phyloP scores from a whole-genome alignment of 2,113 vertebrate genomes.

The Proterorhinus semilunaris region DNA sequence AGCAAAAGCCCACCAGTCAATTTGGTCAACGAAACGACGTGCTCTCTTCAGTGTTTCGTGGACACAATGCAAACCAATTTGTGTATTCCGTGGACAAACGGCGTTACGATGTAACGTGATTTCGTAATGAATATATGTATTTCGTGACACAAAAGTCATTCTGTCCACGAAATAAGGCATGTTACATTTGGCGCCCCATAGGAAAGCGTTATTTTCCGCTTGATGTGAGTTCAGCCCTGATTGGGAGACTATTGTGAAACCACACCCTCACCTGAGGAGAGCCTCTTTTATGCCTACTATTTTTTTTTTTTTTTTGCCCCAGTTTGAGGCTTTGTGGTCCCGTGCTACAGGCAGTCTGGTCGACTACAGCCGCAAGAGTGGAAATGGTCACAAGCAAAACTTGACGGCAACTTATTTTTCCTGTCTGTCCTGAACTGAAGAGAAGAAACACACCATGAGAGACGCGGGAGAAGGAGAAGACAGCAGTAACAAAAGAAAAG shows the following conservation, averaged over 20 bases:
- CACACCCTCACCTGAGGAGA: slow-evolving; percentile 59
- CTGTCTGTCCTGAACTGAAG: not conserved
- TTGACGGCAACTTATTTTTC: not conserved
- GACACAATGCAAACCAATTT: too few species aligned
- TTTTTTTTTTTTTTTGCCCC: not conserved
- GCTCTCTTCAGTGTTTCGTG: too few species aligned
- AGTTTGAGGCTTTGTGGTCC: not conserved
- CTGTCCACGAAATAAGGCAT: too few species aligned
- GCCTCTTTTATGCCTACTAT: not conserved
- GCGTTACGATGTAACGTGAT: too few species aligned
- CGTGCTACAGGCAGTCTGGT: not conserved
- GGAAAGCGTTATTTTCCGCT: too few species aligned
- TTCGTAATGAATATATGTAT: too few species aligned
- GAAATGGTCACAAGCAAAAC: slow-evolving; percentile 6
- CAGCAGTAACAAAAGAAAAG: slow-evolving; percentile 29
- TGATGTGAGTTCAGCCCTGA: too few species aligned
- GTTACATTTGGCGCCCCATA: too few species aligned
- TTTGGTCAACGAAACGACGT: too few species aligned
- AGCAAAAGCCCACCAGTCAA: too few species aligned
- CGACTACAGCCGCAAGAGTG: not conserved
- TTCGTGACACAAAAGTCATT: too few species aligned
- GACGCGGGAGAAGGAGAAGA: slow-evolving; percentile 31
- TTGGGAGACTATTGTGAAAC: not conserved
- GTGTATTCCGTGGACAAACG: too few species aligned
- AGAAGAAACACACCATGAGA: slow-evolving; percentile 44